Evolutionary conservation across 1,140 invertebrate species (phyloP).

Genomic region (fruit fly (Drosophila melanogaster)): DNA sequence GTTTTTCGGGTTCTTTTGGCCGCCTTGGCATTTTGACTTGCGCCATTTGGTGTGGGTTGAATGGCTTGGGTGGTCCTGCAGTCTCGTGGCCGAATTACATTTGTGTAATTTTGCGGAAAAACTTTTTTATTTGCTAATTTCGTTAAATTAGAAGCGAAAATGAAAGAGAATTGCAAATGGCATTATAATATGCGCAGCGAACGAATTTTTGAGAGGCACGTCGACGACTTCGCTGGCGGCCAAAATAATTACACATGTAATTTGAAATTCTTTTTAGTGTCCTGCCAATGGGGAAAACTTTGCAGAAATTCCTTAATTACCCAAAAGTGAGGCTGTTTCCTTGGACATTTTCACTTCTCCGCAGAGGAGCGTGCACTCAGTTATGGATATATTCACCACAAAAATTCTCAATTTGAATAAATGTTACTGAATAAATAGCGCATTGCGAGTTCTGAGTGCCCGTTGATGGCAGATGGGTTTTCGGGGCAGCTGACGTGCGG

Average conservation of each 20-base stretch:
- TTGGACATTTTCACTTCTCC: not conserved
- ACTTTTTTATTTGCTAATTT: slow-evolving; percentile 83
- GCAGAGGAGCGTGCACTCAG: not conserved
- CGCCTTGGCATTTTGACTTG: slow-evolving; percentile 56
- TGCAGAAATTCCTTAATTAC: slow-evolving; percentile 22
- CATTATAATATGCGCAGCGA: slow-evolving; percentile 56
- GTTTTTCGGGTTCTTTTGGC: slow-evolving; percentile 22
- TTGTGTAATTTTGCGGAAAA: slow-evolving; percentile 83
- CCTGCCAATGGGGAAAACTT: slow-evolving; percentile 6
- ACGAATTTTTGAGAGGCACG: slow-evolving; percentile 55
- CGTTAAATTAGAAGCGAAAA: slow-evolving; percentile 75
- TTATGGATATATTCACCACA: slow-evolving; percentile 1
- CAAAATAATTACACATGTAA: slow-evolving; percentile 73
- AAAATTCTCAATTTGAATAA: slow-evolving; percentile 41
- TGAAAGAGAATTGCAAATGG: slow-evolving; percentile 76
- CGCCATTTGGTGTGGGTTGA: slow-evolving; percentile 46
- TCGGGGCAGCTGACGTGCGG: slow-evolving; percentile 54
- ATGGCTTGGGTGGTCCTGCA: slow-evolving; percentile 9
- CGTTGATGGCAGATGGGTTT: slow-evolving; percentile 5
- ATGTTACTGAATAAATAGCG: slow-evolving; percentile 42
- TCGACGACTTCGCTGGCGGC: slow-evolving; percentile 33
- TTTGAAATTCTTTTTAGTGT: slow-evolving; percentile 64
- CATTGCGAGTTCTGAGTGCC: slow-evolving; percentile 1
- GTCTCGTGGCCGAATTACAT: slow-evolving; percentile 74
- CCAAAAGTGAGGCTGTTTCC: not conserved